These are phyloP conservation scores for Myotis brandtii DNA, from an alignment of 2,113 vertebrate genomes.

Conservation along the genomic window DNA sequence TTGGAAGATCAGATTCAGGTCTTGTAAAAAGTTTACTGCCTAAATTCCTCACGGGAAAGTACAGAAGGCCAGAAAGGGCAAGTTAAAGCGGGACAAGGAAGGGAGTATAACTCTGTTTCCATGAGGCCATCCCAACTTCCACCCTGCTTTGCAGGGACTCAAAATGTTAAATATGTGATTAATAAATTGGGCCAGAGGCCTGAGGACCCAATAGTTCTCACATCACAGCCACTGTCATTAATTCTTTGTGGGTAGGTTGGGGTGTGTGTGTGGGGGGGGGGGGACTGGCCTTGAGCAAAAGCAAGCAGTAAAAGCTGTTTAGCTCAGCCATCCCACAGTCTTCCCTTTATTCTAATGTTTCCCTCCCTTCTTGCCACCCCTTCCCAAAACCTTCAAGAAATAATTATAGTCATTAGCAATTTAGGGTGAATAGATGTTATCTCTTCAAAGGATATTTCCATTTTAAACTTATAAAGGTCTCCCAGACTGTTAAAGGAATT, in stretches of 20 bases:
- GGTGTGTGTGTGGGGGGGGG: fast-evolving
- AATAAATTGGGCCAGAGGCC: not conserved
- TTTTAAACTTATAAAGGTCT: conserved; percentile 16
- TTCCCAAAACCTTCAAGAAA: not conserved
- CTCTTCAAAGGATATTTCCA: conserved; percentile 19
- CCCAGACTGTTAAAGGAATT: not conserved
- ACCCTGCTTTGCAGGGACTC: not conserved
- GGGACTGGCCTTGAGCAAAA: not conserved
- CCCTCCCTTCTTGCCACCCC: not conserved
- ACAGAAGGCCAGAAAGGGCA: conserved; percentile 2
- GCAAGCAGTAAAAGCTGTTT: not conserved
- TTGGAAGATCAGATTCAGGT: conserved; percentile 22
- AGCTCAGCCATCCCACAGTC: not conserved
- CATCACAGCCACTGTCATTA: not conserved
- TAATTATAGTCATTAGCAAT: not conserved
- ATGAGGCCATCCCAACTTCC: not conserved
- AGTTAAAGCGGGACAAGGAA: not conserved
- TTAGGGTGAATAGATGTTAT: not conserved
- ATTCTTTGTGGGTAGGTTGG: not conserved
- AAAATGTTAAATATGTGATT: not conserved
- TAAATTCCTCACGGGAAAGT: not conserved
- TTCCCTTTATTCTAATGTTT: not conserved
- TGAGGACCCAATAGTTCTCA: not conserved
- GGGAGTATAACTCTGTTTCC: not conserved
- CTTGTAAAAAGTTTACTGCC: conserved; percentile 44